Percentiles rank a stretch among this genome's conserved stretches.
These are phyloP conservation scores for Cossypha polioptera DNA, from an alignment of 2,797 vertebrate genomes.

Conservation along the genomic window DNA sequence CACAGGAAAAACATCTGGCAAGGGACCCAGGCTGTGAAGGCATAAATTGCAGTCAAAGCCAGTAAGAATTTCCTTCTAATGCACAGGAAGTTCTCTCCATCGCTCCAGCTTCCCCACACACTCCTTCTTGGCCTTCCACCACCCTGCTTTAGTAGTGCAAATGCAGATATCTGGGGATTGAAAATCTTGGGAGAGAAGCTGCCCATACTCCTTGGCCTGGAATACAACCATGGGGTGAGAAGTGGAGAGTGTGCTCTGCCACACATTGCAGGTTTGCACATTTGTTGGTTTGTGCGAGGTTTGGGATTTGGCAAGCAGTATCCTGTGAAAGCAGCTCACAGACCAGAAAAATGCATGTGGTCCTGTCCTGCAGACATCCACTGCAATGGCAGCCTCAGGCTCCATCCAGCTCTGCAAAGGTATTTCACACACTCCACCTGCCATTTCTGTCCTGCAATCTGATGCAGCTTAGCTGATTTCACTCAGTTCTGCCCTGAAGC, in stretches of 20 bases:
- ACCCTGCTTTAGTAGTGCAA: not conserved
- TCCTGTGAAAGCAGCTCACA: not conserved
- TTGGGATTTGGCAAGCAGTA: not conserved
- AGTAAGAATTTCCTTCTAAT: slow-evolving; percentile 39
- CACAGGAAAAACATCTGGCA: slow-evolving; percentile 53
- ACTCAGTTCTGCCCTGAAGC: not conserved
- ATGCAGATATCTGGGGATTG: not conserved
- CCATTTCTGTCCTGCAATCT: not conserved
- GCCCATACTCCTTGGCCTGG: not conserved
- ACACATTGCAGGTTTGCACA: not conserved
- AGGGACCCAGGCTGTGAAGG: slow-evolving; percentile 38
- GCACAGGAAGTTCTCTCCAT: slow-evolving; percentile 33
- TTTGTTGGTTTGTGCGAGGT: not conserved
- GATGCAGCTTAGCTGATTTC: not conserved
- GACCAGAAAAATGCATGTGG: not conserved
- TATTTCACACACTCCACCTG: not conserved
- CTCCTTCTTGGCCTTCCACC: not conserved
- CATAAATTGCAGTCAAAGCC: slow-evolving; percentile 43
- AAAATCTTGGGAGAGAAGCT: not conserved
- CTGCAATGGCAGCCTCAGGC: not conserved
- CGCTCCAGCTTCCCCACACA: not conserved
- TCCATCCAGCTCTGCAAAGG: not conserved
- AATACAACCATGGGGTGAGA: not conserved
- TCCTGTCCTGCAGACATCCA: not conserved
- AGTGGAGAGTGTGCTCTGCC: not conserved